These are phyloP conservation scores for Phoenoteleia sp. DNA, from an alignment of 2,888 invertebrate species.

Conservation along the genomic window DNA sequence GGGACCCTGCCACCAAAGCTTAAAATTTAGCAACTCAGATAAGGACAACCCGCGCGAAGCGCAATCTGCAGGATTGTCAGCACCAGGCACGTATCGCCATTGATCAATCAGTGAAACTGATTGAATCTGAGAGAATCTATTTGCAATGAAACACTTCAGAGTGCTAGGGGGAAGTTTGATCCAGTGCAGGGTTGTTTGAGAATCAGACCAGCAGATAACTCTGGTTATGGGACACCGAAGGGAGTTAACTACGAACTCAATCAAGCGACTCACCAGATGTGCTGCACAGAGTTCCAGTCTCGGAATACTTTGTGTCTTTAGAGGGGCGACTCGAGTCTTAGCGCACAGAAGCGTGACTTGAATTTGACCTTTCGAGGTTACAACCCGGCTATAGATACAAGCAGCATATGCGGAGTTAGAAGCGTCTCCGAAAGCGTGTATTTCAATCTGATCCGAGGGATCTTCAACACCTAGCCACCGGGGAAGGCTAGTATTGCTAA, in stretches of 20 bases:
- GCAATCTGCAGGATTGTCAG: not conserved
- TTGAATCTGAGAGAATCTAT: not conserved
- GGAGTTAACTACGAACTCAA: not conserved
- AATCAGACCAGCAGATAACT: not conserved
- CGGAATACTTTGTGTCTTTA: not conserved
- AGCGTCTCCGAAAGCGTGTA: too few relatives aligned
- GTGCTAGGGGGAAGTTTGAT: not conserved
- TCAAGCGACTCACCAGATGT: not conserved
- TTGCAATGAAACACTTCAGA: not conserved
- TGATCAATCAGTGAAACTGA: not conserved
- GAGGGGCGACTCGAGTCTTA: not conserved
- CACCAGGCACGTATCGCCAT: slow-evolving; percentile 12
- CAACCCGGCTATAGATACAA: too few relatives aligned
- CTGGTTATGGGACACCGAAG: not conserved
- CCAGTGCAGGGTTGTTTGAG: not conserved
- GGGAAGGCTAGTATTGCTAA: too few relatives aligned
- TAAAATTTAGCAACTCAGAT: not conserved
- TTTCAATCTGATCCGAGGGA: too few relatives aligned
- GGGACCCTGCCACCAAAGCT: slow-evolving; percentile 23
- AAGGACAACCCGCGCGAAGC: not conserved
- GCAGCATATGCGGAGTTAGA: not conserved
- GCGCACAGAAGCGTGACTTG: too few relatives aligned
- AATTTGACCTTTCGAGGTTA: too few relatives aligned
- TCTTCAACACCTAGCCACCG: too few relatives aligned
- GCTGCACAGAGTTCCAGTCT: not conserved